Conservation (phyloP, 2,888 invertebrate genomes). For the Monoplex corrugatus region DNA sequence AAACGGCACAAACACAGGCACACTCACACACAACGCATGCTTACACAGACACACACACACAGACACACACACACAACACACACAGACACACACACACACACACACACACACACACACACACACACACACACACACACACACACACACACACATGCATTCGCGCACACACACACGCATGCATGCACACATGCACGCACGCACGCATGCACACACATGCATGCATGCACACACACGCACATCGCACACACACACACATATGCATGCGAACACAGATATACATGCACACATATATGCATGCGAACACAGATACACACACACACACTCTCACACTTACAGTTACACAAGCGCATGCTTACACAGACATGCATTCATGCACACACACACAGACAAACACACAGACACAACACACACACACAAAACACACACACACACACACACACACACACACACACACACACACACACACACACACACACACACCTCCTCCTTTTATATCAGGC, state of each 20-base stretch:
- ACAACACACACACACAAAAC: not conserved
- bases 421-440: not conserved
- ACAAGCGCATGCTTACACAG: not conserved
- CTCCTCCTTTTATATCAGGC: too few species aligned
- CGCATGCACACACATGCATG: constrained; percentile 3
- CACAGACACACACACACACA: too few species aligned
- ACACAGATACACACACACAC: not conserved
- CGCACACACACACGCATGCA: constrained; percentile 14
- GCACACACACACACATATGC: not conserved
- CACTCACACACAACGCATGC: too few species aligned
- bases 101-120: too few species aligned
- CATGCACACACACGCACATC: constrained; percentile 7
- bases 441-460: not conserved
- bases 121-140: not conserved
- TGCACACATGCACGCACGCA: not conserved
- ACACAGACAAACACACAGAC: not conserved
- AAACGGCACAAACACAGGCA: too few species aligned
- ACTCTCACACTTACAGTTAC: not conserved
- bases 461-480: not conserved
- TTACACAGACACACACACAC: too few species aligned
- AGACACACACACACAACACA: too few species aligned
- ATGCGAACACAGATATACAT: not conserved
- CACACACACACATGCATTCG: not conserved
- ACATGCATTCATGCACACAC: not conserved
- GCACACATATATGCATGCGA: not conserved